A percentile compares a stretch with the other conserved stretches of the same genome.
Evolutionary conservation across 1,140 invertebrate genomes (phyloP).

Genomic region (Polyergus mexicanus): DNA sequence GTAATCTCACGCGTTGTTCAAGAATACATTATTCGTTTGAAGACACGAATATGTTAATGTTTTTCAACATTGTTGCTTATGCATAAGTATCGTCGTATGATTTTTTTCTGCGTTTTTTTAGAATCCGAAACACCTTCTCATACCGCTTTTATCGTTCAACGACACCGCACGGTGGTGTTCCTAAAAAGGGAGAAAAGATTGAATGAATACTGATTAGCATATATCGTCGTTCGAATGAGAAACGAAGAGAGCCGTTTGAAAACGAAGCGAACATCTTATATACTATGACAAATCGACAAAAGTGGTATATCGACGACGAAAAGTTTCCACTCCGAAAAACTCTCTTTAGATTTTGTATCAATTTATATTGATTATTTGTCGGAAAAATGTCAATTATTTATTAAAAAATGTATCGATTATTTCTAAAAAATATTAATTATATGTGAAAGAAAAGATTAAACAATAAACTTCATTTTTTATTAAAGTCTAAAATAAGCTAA

Average conservation of each 20-base stretch:
- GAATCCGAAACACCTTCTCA: neutral
- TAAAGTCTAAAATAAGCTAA: neutral
- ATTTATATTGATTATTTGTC: neutral
- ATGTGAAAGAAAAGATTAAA: neutral
- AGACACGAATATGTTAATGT: slow-evolving; percentile 1
- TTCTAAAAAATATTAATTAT: neutral
- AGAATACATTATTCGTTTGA: neutral
- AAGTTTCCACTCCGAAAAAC: neutral
- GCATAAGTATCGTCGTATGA: neutral
- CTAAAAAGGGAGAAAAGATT: neutral
- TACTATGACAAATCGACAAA: neutral
- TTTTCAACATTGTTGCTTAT: slow-evolving; percentile 6
- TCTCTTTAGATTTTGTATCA: neutral
- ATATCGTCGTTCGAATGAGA: neutral
- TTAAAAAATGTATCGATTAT: neutral
- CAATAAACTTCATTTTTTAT: neutral
- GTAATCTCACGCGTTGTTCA: neutral
- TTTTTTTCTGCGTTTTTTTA: slow-evolving; percentile 31
- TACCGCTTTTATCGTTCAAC: neutral
- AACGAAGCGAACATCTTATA: slow-evolving; percentile 9
- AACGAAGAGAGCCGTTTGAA: neutral
- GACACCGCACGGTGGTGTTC: neutral
- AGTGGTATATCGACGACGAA: slow-evolving; percentile 13
- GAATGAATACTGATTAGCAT: slow-evolving; percentile 34
- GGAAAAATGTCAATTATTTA: neutral